A percentile compares a stretch with the other conserved stretches of the same genome.
Conservation (phyloP, 2,797 vertebrate genomes). For the Esox lucius region DNA sequence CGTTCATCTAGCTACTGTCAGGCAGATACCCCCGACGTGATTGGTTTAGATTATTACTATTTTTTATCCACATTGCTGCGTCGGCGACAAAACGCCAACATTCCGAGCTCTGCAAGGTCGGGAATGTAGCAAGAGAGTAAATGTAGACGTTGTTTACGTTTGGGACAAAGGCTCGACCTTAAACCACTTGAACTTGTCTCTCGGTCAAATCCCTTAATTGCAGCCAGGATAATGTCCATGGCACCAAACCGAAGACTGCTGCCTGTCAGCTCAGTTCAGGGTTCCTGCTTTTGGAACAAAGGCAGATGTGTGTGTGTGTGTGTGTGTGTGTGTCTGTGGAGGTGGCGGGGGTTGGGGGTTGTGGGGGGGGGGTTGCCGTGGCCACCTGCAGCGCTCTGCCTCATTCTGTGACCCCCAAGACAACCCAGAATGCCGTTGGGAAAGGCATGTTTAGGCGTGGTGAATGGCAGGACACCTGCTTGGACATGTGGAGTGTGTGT, state of each 20-base stretch:
- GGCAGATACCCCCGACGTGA: background rate
- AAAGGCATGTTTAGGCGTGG: too few relatives aligned
- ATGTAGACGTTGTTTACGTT: background rate
- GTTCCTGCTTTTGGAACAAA: constrained; percentile 1
- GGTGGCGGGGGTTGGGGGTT: too few relatives aligned
- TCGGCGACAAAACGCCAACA: background rate
- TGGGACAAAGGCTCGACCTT: background rate
- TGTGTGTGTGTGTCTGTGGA: background rate
- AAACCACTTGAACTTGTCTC: constrained; percentile 5
- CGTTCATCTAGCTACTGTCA: background rate
- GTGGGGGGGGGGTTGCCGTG: background rate
- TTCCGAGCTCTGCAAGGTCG: background rate
- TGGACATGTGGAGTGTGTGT: too few relatives aligned
- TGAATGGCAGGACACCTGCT: too few relatives aligned
- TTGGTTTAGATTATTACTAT: background rate
- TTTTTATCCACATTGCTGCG: background rate
- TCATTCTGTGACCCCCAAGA: too few relatives aligned
- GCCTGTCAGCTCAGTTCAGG: background rate
- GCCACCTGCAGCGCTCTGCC: too few relatives aligned
- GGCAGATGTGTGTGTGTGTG: constrained; percentile 13
- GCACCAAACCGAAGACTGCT: background rate
- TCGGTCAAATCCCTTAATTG: background rate
- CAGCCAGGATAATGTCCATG: background rate
- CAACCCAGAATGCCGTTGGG: too few relatives aligned
- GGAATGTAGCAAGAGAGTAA: background rate